Percentiles rank a stretch among this genome's conserved stretches.
phyloP scores from a whole-genome alignment of 2,113 vertebrate species.

The Vireo altiloquus region DNA sequence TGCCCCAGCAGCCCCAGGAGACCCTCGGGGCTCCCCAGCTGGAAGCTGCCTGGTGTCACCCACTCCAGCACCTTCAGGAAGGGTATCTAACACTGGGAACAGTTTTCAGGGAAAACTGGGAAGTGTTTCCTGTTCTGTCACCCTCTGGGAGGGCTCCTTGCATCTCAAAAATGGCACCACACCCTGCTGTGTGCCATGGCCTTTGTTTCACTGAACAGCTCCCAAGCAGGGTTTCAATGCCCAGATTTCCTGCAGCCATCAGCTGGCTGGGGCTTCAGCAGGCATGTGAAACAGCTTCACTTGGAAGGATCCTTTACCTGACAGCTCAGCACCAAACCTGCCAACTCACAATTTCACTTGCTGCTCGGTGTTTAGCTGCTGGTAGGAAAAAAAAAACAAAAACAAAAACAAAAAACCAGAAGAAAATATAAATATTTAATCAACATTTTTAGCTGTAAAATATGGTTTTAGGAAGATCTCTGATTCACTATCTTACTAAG shows the following conservation, averaged over 20 bases:
- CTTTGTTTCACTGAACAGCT: neutral
- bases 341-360: neutral
- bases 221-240: neutral
- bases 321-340: neutral
- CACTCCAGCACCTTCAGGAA: neutral
- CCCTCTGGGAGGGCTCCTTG: neutral
- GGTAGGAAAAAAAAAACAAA: neutral
- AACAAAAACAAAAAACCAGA: neutral
- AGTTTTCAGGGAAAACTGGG: neutral
- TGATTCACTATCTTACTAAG: neutral
- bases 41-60: neutral
- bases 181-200: rapidly evolving
- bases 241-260: neutral
- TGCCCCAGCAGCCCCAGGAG: neutral
- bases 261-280: neutral
- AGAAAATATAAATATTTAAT: neutral
- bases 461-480: neutral
- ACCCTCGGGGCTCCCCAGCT: neutral
- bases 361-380: neutral
- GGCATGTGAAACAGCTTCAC: neutral
- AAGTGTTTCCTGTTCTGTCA: neutral
- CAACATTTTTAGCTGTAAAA: neutral
- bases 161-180: neutral
- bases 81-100: neutral
- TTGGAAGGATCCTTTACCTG: neutral